phyloP scores from a whole-genome alignment of 1,140 invertebrate species.

The Grapholita molesta region DNA sequence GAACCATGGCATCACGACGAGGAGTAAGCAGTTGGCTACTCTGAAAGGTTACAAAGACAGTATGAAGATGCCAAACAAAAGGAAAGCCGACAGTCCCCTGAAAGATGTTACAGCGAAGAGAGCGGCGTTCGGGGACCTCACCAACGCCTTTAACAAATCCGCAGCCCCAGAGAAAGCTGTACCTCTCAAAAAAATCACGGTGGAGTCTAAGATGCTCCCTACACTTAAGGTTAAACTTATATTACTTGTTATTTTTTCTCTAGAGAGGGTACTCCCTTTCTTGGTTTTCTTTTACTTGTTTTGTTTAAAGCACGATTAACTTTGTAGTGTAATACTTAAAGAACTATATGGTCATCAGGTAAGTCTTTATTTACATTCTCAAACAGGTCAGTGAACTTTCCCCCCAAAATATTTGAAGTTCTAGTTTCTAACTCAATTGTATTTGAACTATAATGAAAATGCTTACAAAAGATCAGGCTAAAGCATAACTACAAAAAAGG shows the following conservation, averaged over 20 bases:
- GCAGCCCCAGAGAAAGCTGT: conserved; percentile 53
- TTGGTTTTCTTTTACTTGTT: conserved; percentile 7
- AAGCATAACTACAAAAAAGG: background rate
- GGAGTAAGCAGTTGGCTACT: conserved; percentile 70
- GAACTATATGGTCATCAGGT: background rate
- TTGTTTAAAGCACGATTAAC: background rate
- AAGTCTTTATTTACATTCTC: background rate
- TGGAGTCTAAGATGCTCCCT: conserved; percentile 75
- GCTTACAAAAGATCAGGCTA: background rate
- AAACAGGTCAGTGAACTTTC: conserved; percentile 54
- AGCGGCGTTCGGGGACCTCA: conserved; percentile 87
- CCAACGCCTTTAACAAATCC: conserved; percentile 80
- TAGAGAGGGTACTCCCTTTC: conserved; percentile 38
- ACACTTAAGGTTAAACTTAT: conserved; percentile 68
- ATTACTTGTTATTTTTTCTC: conserved; percentile 24
- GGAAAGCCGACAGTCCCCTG: conserved; percentile 80
- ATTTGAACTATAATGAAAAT: background rate
- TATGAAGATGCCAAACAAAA: conserved; percentile 67
- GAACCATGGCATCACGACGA: conserved; percentile 64
- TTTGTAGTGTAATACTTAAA: background rate
- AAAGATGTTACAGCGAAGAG: conserved; percentile 81
- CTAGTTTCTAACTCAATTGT: background rate
- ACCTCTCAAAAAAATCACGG: conserved; percentile 74
- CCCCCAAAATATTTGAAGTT: conserved; percentile 43
- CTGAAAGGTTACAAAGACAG: conserved; percentile 63